Evolutionary conservation across 2,797 vertebrate genomes (phyloP).

Genomic region (Anisognathus igniventris): DNA sequence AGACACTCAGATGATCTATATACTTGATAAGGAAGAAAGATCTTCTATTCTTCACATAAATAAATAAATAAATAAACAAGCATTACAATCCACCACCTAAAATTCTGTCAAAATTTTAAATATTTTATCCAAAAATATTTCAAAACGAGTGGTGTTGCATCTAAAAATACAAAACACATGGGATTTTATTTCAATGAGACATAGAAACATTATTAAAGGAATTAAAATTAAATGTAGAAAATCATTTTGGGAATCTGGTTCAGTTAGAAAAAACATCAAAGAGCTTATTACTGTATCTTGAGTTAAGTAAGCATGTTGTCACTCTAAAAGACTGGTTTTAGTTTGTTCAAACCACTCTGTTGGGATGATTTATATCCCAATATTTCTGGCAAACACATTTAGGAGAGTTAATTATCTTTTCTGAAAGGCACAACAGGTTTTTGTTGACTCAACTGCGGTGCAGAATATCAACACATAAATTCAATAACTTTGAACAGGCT

Average conservation of each 20-base stretch:
- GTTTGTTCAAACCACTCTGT: not conserved
- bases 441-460: accelerated
- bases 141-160: not conserved
- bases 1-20: not conserved
- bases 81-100: not conserved
- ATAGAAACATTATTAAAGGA: not conserved
- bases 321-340: not conserved
- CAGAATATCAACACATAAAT: not conserved
- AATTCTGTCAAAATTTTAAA: not conserved
- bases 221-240: not conserved
- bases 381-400: constrained; percentile 12
- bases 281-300: not conserved
- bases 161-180: not conserved
- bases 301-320: constrained; percentile 16
- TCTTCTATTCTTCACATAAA: not conserved
- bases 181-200: not conserved
- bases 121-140: not conserved
- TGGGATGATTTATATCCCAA: not conserved
- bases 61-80: not conserved
- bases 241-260: not conserved
- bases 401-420: not conserved
- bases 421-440: not conserved
- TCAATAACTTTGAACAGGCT: not conserved
- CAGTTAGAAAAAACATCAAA: constrained; percentile 7
- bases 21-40: not conserved